Evolutionary conservation across 1,140 invertebrate species (phyloP), one percentile per base, ranked within the genome.

Genomic region (Latrodectus geometricus): DNA sequence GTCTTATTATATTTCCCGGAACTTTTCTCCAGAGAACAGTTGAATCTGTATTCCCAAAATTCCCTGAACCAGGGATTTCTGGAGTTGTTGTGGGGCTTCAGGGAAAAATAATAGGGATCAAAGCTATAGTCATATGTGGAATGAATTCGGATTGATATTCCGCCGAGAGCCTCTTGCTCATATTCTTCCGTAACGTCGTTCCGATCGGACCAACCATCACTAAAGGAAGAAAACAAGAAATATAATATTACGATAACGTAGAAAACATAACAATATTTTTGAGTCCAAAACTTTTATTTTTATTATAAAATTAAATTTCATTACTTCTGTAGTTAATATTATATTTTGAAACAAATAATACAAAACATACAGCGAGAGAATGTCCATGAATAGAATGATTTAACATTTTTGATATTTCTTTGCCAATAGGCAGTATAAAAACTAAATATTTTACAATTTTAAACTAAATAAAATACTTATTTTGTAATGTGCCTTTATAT

Each of bases 61-160:
- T 95, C 95, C 49, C 91, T 91, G 90, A 96, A 95, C 95, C 95
- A 96, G 4, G 95, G 95, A 91, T 96, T 95, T 48, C 94, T 90
- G 1, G 90, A 90, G 90, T 95, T 95, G 88, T 91, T 94, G 79
- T 90, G 84, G 0, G 95, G 95, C 88, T 93, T 93, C 52, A 96
- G 91, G 0, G 91, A 91, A 87, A 93, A 93, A 90, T 95, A 96
- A 90, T 95, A 93, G 4, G 93, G 90, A 89, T 95, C 94, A 90
- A 96, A 96, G 73, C 92, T 91, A 8, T 90, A 89, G 8, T 95
- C 93, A 87, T 93, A 93, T 0, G 94, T 94, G 7, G 95, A 95
- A 89, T 95, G 93, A 65, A 96, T 95, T 88, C 94, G 92, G 72
- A 96, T 94, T 35, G 95, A 95, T 78, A 96, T 92, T 54, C 94